These are phyloP conservation scores for Drosophila chauvacae DNA, from an alignment of 1,140 invertebrate species.

Conservation along the genomic window DNA sequence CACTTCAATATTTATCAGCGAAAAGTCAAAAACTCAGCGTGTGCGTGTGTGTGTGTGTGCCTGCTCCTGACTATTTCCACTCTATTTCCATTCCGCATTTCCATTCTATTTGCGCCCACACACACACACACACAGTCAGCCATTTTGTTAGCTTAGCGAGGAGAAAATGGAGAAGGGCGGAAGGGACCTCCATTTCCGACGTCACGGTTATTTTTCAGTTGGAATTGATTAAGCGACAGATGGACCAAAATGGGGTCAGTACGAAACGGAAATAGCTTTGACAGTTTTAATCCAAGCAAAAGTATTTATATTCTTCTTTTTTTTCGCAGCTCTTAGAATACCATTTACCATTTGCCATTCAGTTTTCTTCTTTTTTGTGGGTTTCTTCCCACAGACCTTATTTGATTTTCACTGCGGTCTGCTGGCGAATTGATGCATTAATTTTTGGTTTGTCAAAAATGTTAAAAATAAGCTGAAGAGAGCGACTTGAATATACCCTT, in stretches of 20 bases:
- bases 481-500: not conserved
- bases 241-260: conserved; percentile 55
- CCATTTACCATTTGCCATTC: not conserved
- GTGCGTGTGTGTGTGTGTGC: not conserved
- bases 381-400: not conserved
- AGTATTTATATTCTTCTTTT: conserved; percentile 28
- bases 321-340: conserved; percentile 19
- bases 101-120: conserved; percentile 40
- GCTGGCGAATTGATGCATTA: not conserved
- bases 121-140: conserved; percentile 10
- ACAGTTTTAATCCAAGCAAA: conserved; percentile 55
- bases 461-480: too few relatives aligned
- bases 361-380: too few relatives aligned
- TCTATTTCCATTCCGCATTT: conserved; percentile 54
- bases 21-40: conserved; percentile 43
- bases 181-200: conserved; percentile 58
- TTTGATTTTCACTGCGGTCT: conserved; percentile 1
- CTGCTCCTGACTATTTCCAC: conserved; percentile 42
- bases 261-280: conserved; percentile 68
- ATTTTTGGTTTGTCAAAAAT: not conserved
- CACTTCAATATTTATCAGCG: conserved; percentile 51
- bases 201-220: conserved; percentile 61
- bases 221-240: conserved; percentile 65
- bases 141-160: conserved; percentile 18
- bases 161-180: conserved; percentile 12